A percentile compares a stretch with the other conserved stretches of the same genome.
Conservation (phyloP, 2,113 vertebrate genomes). For the Guaruba guarouba region DNA sequence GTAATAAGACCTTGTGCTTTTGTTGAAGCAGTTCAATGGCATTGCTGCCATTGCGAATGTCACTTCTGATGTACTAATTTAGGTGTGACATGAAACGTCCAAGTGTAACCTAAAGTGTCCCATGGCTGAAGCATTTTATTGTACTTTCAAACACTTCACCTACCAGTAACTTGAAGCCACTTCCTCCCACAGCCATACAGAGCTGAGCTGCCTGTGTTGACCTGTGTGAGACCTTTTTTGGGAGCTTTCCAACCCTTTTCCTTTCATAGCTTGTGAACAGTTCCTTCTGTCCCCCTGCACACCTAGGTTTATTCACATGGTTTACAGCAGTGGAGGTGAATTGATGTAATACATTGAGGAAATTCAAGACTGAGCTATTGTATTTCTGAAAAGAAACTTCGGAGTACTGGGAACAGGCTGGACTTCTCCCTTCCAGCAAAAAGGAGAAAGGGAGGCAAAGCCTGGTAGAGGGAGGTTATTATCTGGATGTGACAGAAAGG, state of each 20-base stretch:
- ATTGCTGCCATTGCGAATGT: background rate
- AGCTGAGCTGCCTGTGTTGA: background rate
- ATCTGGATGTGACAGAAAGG: background rate
- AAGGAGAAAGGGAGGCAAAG: background rate
- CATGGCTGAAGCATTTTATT: constrained; percentile 15
- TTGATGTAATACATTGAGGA: background rate
- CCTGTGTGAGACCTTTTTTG: background rate
- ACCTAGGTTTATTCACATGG: background rate
- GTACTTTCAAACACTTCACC: background rate
- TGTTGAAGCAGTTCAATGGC: background rate
- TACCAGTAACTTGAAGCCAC: background rate
- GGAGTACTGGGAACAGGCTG: background rate
- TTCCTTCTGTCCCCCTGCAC: background rate
- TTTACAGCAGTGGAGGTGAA: background rate
- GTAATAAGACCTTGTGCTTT: background rate
- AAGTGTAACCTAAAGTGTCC: background rate
- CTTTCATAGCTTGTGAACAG: constrained; percentile 34
- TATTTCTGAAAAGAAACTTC: background rate
- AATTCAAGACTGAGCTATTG: background rate
- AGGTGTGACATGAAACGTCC: background rate
- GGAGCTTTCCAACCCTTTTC: constrained; percentile 42
- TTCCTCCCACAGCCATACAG: background rate
- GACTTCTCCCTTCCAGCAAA: background rate
- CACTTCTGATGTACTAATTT: background rate
- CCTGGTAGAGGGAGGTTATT: background rate